Percentiles rank a stretch among this genome's conserved stretches.
Evolutionary conservation across 2,113 vertebrate genomes (phyloP).

Genomic region (Synchiropus splendidus): DNA sequence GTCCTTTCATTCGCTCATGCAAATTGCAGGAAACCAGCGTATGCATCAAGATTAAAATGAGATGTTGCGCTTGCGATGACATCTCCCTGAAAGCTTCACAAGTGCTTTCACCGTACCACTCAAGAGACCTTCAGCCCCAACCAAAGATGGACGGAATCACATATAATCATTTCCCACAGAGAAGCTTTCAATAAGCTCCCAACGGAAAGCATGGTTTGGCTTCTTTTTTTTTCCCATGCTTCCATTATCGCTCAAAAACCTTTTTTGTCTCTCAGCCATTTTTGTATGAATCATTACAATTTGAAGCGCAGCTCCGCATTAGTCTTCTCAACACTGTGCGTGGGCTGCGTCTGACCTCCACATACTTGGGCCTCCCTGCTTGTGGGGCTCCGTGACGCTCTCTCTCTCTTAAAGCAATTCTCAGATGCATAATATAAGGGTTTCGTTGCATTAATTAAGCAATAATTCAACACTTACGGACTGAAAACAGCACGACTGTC

Average conservation of each 20-base stretch:
- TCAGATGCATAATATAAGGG: too few species aligned
- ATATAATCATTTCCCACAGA: slow-evolving; percentile 12
- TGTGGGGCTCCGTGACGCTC: too few species aligned
- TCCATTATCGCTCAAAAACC: not conserved
- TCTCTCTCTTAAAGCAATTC: too few species aligned
- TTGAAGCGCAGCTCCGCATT: slow-evolving; percentile 18
- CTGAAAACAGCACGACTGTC: too few species aligned
- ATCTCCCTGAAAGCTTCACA: slow-evolving; percentile 11
- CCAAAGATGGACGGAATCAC: slow-evolving; percentile 5
- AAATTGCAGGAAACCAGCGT: slow-evolving; percentile 24
- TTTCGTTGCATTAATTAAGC: too few species aligned
- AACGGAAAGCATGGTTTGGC: slow-evolving; percentile 13
- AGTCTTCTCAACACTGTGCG: slow-evolving; percentile 6
- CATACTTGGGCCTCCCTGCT: slow-evolving; percentile 24
- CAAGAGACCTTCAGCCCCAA: not conserved
- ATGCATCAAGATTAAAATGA: slow-evolving; percentile 9
- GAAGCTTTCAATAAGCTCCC: slow-evolving; percentile 19
- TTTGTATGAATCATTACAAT: slow-evolving; percentile 11
- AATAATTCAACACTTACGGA: too few species aligned
- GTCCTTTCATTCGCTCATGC: slow-evolving; percentile 12
- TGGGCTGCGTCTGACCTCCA: slow-evolving; percentile 36
- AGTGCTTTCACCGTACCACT: slow-evolving; percentile 16
- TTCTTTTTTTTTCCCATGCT: slow-evolving; percentile 12
- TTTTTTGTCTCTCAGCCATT: slow-evolving; percentile 8
- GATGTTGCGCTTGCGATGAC: slow-evolving; percentile 6